These are phyloP conservation scores for Anthonomus grandis DNA, from an alignment of 1,140 invertebrate genomes.

Conservation along the genomic window DNA sequence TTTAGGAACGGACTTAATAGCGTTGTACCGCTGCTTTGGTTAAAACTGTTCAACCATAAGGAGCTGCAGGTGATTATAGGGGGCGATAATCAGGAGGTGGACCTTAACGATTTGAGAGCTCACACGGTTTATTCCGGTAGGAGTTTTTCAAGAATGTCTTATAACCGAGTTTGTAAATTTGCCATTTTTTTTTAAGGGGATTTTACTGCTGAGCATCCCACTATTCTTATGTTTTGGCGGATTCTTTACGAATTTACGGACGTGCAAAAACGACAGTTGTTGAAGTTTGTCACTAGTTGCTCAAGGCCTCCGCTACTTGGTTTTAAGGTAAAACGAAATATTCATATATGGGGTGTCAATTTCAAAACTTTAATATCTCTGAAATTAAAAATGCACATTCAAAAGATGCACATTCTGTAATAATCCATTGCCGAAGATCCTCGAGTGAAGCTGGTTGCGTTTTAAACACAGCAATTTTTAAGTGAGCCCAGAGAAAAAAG, in stretches of 20 bases:
- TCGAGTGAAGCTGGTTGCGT: no score
- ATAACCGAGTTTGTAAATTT: constrained; percentile 9
- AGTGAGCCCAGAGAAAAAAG: no score
- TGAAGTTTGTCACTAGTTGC: constrained; percentile 97
- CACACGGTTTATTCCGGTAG: constrained; percentile 78
- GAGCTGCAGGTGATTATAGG: constrained; percentile 94
- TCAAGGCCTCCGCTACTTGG: constrained; percentile 94
- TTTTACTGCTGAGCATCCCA: constrained; percentile 75
- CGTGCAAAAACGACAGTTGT: constrained; percentile 76
- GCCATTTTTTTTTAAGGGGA: constrained; percentile 58
- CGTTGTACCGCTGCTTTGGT: constrained; percentile 86
- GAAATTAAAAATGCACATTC: no score
- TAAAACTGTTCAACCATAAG: constrained; percentile 92
- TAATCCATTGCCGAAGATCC: no score
- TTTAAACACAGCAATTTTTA: no score
- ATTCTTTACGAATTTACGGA: constrained; percentile 82
- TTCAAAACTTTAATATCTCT: no score
- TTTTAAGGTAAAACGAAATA: constrained; percentile 86
- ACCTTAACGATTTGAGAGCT: constrained; percentile 81
- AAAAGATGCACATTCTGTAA: no score
- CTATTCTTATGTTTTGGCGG: constrained; percentile 78
- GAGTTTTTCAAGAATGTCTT: no score
- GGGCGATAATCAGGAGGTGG: constrained; percentile 87
- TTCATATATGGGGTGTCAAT: no score
- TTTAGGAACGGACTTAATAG: constrained; percentile 84